Base-by-base conservation (phyloP, 2,888 invertebrate species). In the Heliconius charithonia region DNA sequence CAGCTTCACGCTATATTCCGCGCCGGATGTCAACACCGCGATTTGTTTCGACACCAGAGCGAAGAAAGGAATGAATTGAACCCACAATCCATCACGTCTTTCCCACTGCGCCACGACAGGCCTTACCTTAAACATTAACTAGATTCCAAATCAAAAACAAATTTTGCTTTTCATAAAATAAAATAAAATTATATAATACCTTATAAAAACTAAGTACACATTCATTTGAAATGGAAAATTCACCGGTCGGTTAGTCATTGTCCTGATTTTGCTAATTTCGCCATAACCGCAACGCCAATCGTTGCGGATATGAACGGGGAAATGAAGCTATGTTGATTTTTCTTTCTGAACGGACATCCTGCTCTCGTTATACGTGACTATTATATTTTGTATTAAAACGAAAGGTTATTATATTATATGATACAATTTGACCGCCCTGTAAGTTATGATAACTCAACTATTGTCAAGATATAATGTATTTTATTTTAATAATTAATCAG, bases 231-330 rank as follows among this genome's bases (percentile, higher is more conserved):
- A 67, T 45, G 51, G 56, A 25, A 62, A 51, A 45, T 71, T 65
- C 65, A 56, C 66, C n/a, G 25, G 51, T 27, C n/a, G 45, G 13
- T 13, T 29, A 10, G 51, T 59, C 27, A 75, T 69, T 74, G 75
- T 65, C 76, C 75, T 51, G 66, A 79, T 75, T 72, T 45, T 45
- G 63, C 75, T 79, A 83, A 84, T 77, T 79, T 79, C 70, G 37
- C 79, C 65, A 75, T 79, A 75, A 81, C 75, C 59, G 71, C 74
- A 80, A 83, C 85, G 84, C 85, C 84, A 85, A 85, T 83, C 85
- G 83, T 82, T 79, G 84, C 88, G 87, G 87, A 88, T 86, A 88
- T 87, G 84, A 87, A 81, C 82, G 85, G 87, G 51, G 88, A 89
- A 89, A 89, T 88, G 84, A 87, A 86, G 83, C 82, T 80, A 79